Conservation (phyloP, 2,888 invertebrate species). For the Troilus luridus region DNA sequence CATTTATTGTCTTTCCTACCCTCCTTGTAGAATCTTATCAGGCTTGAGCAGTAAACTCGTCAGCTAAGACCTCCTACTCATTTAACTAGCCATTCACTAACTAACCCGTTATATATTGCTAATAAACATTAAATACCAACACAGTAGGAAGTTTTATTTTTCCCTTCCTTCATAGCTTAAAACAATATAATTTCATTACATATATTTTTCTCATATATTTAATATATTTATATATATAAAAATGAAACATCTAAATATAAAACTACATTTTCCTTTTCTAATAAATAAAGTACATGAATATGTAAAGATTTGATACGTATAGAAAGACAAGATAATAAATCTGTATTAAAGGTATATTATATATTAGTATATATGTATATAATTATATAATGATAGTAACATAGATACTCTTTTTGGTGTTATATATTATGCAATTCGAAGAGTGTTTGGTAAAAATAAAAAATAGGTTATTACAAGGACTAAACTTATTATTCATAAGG, state of each 20-base stretch:
- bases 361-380: slow-evolving; percentile 55
- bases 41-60: slow-evolving; percentile 24
- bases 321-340: slow-evolving; percentile 60
- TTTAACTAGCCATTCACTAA: slow-evolving; percentile 57
- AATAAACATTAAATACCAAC: slow-evolving; percentile 58
- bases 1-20: slow-evolving; percentile 57
- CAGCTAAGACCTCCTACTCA: slow-evolving; percentile 54
- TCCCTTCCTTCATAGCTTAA: slow-evolving; percentile 50
- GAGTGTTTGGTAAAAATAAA: slow-evolving; percentile 52
- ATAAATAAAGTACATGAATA: slow-evolving; percentile 59
- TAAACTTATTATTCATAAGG: slow-evolving; percentile 44
- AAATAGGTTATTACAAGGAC: slow-evolving; percentile 43
- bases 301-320: slow-evolving; percentile 60
- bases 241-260: slow-evolving; percentile 58
- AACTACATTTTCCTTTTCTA: slow-evolving; percentile 56
- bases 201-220: slow-evolving; percentile 50
- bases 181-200: slow-evolving; percentile 54
- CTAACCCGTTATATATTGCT: slow-evolving; percentile 60
- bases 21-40: slow-evolving; percentile 45
- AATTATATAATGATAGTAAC: slow-evolving; percentile 58
- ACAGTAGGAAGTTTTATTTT: slow-evolving; percentile 53
- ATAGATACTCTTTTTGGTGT: slow-evolving; percentile 59
- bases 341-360: slow-evolving; percentile 58
- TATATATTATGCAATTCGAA: slow-evolving; percentile 59
- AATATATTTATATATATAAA: slow-evolving; percentile 45